phyloP scores from a whole-genome alignment of 2,113 vertebrate genomes.

The Microcebus ravelobensis region DNA sequence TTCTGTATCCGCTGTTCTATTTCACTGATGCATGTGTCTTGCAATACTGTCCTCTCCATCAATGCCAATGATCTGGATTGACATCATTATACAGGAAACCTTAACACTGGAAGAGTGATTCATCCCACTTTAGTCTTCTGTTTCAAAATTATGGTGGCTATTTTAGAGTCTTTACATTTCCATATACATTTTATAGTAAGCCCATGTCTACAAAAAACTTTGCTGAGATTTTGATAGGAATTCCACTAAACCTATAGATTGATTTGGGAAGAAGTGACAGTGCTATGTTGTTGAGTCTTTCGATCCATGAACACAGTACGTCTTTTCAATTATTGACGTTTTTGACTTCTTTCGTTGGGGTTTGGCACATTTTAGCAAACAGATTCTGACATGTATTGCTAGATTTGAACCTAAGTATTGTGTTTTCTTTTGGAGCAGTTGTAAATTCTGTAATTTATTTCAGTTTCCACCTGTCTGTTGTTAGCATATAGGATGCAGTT shows the following conservation, averaged over 20 bases:
- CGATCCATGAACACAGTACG: not conserved
- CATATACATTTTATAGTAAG: not conserved
- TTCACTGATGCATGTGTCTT: too few species aligned
- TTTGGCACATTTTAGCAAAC: not conserved
- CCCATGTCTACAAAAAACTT: not conserved
- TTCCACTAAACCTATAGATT: not conserved
- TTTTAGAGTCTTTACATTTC: not conserved
- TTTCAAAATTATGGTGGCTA: not conserved
- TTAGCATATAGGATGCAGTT: not conserved
- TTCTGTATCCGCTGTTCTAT: not conserved
- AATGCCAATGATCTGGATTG: not conserved
- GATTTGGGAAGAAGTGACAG: not conserved
- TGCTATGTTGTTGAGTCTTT: not conserved
- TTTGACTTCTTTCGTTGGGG: not conserved
- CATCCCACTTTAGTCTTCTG: not conserved
- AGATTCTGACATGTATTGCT: not conserved
- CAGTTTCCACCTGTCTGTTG: not conserved
- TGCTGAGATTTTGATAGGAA: not conserved
- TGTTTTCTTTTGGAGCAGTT: not conserved
- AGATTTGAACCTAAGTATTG: not conserved
- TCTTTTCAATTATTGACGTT: not conserved
- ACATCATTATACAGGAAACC: not conserved
- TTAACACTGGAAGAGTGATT: not conserved
- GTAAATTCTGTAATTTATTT: not conserved
- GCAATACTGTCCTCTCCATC: not conserved